These are phyloP conservation scores for Halcyon malimbica DNA, from an alignment of 2,113 vertebrate species.

Conservation along the genomic window DNA sequence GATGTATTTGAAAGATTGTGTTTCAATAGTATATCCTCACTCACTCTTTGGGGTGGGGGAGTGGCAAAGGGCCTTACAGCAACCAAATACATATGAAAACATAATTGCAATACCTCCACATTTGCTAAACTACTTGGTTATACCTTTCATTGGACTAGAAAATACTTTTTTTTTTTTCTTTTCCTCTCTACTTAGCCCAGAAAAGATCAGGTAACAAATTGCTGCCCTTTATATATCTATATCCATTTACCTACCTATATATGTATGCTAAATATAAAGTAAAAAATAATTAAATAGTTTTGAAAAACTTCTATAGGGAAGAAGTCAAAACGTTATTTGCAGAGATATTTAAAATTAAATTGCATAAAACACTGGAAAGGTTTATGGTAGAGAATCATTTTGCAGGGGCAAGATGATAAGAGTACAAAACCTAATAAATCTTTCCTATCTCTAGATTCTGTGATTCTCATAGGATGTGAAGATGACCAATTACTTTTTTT, in stretches of 20 bases:
- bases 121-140: neutral
- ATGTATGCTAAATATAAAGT: neutral
- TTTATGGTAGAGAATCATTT: neutral
- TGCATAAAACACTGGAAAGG: neutral
- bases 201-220: neutral
- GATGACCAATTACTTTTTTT: neutral
- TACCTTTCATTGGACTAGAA: neutral
- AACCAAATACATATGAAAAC: neutral
- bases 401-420: neutral
- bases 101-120: neutral
- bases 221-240: neutral
- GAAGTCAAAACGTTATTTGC: slow-evolving; percentile 7
- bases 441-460: neutral
- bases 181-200: neutral
- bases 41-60: neutral
- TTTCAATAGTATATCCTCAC: neutral
- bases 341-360: slow-evolving; percentile 15
- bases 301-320: neutral
- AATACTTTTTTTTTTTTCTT: neutral
- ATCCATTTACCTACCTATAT: neutral
- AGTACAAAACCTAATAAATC: neutral
- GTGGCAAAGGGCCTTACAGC: neutral
- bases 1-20: neutral
- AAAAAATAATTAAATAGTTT: neutral
- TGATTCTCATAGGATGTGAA: neutral